Percentiles rank a stretch among this genome's conserved stretches.
These are phyloP conservation scores for Eidolon helvum DNA, from an alignment of 2,113 vertebrate genomes.

Conservation along the genomic window DNA sequence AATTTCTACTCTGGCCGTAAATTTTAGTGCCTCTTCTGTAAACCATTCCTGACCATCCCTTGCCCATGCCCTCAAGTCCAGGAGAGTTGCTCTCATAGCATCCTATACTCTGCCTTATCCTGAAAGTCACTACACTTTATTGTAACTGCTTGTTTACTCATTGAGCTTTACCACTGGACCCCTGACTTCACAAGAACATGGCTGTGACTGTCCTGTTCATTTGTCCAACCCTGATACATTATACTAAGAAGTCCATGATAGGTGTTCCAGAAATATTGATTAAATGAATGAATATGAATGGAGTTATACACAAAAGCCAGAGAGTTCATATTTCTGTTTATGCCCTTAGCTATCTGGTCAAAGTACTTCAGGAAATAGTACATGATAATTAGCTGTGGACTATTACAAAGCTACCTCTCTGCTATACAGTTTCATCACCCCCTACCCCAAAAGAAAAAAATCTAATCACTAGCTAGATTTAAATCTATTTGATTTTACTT, in stretches of 20 bases:
- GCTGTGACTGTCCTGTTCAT: background rate
- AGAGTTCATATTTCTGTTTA: constrained; percentile 26
- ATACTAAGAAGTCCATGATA: background rate
- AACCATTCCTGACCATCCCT: background rate
- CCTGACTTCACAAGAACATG: background rate
- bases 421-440: background rate
- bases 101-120: background rate
- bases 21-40: background rate
- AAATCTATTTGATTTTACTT: constrained; percentile 22
- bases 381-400: background rate
- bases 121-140: background rate
- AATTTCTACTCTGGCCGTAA: background rate
- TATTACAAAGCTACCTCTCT: background rate
- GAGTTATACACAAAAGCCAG: background rate
- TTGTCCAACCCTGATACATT: background rate
- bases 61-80: background rate
- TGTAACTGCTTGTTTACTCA: background rate
- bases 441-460: background rate
- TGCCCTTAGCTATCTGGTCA: background rate
- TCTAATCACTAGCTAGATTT: constrained; percentile 7
- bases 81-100: background rate
- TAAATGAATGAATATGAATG: background rate
- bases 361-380: background rate
- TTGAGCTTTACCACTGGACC: background rate
- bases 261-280: background rate